Conservation (phyloP, 2,888 invertebrate genomes). For the Uloborus plumipes region DNA sequence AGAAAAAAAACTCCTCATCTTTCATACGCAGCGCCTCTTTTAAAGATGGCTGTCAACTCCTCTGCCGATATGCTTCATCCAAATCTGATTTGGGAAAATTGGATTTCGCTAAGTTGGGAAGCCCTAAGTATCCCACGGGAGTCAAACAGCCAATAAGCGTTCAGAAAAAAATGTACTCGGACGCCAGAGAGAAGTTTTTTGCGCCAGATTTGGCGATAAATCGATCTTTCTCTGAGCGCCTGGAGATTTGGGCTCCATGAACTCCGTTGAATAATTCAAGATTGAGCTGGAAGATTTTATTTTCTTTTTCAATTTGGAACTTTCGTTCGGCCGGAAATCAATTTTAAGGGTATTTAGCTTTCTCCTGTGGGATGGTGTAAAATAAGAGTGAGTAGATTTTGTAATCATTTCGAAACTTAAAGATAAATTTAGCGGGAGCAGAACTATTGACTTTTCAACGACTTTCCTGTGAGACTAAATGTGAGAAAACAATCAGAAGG, state of each 20-base stretch:
- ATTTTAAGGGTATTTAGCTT: constrained; percentile 32
- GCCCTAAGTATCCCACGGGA: constrained; percentile 35
- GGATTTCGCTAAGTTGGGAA: constrained; percentile 58
- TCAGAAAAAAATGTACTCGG: constrained; percentile 37
- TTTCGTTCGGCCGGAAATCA: constrained; percentile 31
- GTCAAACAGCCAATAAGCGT: constrained; percentile 24
- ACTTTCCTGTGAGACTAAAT: background rate
- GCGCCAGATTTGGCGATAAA: constrained; percentile 60
- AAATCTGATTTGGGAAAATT: constrained; percentile 61
- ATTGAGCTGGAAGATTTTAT: constrained; percentile 2
- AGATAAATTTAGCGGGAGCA: constrained; percentile 38
- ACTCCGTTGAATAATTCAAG: constrained; percentile 40
- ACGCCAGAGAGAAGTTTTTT: constrained; percentile 19
- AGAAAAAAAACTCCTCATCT: no score
- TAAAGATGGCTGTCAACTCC: constrained; percentile 47
- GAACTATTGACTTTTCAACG: constrained; percentile 18
- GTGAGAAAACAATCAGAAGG: background rate
- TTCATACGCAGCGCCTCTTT: constrained; percentile 8
- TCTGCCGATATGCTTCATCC: constrained; percentile 54
- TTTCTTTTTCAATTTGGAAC: background rate
- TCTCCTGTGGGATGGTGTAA: constrained; percentile 20
- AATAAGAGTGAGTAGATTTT: constrained; percentile 45
- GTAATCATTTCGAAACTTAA: constrained; percentile 49
- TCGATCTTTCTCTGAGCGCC: constrained; percentile 28
- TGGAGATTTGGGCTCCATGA: constrained; percentile 17